Evolutionary conservation across 2,113 vertebrate genomes (phyloP).

Genomic region (Ranitomeya imitator): DNA sequence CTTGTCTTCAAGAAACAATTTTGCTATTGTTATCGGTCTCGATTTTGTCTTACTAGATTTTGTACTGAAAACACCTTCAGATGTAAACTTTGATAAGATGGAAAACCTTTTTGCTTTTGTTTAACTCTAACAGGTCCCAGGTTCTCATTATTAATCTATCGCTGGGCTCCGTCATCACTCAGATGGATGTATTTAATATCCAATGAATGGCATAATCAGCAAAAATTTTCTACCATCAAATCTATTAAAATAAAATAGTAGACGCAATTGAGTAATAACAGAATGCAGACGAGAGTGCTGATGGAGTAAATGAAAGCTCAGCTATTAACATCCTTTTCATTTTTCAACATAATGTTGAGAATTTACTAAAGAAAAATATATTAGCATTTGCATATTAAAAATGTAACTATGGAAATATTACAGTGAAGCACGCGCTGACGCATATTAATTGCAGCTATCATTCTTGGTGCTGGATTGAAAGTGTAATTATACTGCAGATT

Average conservation of each 20-base stretch:
- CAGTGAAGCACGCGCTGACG: neutral
- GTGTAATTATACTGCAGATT: conserved; percentile 19
- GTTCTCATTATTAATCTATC: neutral
- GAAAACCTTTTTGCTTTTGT: neutral
- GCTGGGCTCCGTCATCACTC: neutral
- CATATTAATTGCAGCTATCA: conserved; percentile 23
- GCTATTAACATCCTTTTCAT: conserved; percentile 25
- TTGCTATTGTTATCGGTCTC: neutral
- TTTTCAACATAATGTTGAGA: conserved; percentile 14
- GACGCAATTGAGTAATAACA: conserved; percentile 17
- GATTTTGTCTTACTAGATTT: neutral
- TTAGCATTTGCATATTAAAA: conserved; percentile 28
- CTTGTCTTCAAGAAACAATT: neutral
- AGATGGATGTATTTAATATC: conserved; percentile 35
- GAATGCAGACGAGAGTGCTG: conserved; percentile 15
- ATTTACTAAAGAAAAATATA: conserved; percentile 29
- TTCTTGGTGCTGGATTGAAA: neutral
- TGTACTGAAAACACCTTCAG: neutral
- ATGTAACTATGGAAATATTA: conserved; percentile 16
- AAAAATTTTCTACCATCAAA: conserved; percentile 46
- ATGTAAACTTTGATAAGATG: neutral
- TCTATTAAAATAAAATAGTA: conserved; percentile 39
- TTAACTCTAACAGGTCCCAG: neutral
- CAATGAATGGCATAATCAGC: conserved; percentile 52
- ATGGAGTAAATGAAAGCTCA: conserved; percentile 43